Evolutionary conservation across 2,113 vertebrate species (phyloP), one percentile per base, ranked within the genome.

Genomic region (Amazona vittata): DNA sequence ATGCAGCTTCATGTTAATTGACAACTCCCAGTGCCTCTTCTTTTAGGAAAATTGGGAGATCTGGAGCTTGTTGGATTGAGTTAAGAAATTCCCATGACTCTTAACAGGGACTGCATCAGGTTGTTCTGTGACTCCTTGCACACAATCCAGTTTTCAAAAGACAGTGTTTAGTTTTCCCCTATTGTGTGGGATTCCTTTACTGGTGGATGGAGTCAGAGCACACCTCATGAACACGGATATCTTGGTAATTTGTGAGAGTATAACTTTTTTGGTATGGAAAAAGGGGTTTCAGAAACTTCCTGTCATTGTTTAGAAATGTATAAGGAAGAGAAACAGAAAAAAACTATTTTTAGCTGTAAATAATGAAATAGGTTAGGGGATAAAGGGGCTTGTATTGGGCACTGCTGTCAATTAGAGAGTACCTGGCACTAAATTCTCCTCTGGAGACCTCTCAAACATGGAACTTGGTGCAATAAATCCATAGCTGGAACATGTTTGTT

Each of bases 371-470:
- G 53, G 50, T 78, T 29, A 13, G 62, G 84, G 83, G 75, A 88
- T 86, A 94, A 81, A 86, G 83, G 31, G 47, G 11, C 25, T 65
- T 94, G 57, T 62, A 69, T 1, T 90, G 76, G 69, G 90, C 90
- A 44, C 63, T 90, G 79, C 93, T 84, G 93, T 93, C 86, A 87
- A 89, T 96, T 83, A 94, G 47, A 50, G 57, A 35, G 67, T 84
- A 75, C 79, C 90, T 95, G 63, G 89, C 31, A 50, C 33, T 22
- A 82, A 79, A 93, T 67, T 43, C 59, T 70, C 57, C 91, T 86
- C 93, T 89, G 80, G 93, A 93, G 95, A 95, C 91, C 83, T 92
- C 83, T 96, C 90, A 93, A 93, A 88, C 59, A 33, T 81, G 65
- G 52, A 73, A 73, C 50, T 91, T 63, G 10, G 47, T 70, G 92